Percentiles rank a stretch among this genome's conserved stretches.
phyloP scores from a whole-genome alignment of 2,113 vertebrate genomes.

The Alexandromys fortis region DNA sequence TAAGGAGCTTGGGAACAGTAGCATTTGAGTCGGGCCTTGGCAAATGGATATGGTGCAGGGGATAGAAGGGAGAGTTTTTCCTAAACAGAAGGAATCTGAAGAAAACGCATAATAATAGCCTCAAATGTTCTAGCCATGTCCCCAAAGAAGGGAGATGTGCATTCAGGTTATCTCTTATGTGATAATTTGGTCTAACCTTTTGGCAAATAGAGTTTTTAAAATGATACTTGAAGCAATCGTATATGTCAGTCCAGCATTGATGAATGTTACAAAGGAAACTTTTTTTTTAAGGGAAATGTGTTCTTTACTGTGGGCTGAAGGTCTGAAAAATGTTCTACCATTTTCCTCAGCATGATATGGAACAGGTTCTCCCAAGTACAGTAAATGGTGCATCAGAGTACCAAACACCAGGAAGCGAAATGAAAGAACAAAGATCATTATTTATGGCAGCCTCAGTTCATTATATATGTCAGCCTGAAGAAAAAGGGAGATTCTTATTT shows the following conservation, averaged over 20 bases:
- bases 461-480: slow-evolving; percentile 75
- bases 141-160: not conserved
- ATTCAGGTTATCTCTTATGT: slow-evolving; percentile 40
- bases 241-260: slow-evolving; percentile 14
- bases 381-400: slow-evolving; percentile 65
- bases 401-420: slow-evolving; percentile 68
- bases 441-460: slow-evolving; percentile 74
- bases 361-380: slow-evolving; percentile 40
- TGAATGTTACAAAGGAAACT: not conserved
- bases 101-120: not conserved
- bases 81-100: slow-evolving; percentile 22
- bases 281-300: not conserved
- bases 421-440: slow-evolving; percentile 74
- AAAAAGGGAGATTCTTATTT: slow-evolving; percentile 71
- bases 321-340: not conserved
- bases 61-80: not conserved
- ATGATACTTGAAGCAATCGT: slow-evolving; percentile 37
- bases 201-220: slow-evolving; percentile 10
- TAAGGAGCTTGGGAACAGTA: not conserved
- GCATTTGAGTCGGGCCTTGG: slow-evolving; percentile 23
- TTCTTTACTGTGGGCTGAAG: slow-evolving; percentile 17
- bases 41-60: not conserved
- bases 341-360: slow-evolving; percentile 40
- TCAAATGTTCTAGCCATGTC: slow-evolving; percentile 26
- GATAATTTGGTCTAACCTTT: slow-evolving; percentile 12